Base-by-base conservation (phyloP, 2,113 vertebrate genomes). In the Leuciscus idus region DNA sequence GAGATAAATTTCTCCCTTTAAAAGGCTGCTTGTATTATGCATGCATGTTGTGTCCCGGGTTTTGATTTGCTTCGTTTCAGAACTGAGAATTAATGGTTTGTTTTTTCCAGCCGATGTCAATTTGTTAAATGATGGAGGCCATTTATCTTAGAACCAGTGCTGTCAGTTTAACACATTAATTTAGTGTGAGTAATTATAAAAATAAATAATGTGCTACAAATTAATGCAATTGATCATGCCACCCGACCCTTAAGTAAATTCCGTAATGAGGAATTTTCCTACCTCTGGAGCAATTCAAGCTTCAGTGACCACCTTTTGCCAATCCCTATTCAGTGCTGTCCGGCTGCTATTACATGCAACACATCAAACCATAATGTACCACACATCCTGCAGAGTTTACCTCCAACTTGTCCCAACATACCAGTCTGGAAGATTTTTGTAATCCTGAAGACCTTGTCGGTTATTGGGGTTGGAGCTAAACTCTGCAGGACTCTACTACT, bases 1-100 rank as follows among this genome's bases (percentile, higher is more conserved):
- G 26, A 73, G 74, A 83, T 72, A 28, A 23, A 36, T 46, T 48
- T 79, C 39, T 57, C 50, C 76, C 43, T 62, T 72, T 83, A 72
- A 33, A 33, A 61, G 48, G 33, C 12, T 61, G 52, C 39, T 68
- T 61, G 48, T 85, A 66, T 80, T 80, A 17, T 46, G 33, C 33
- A 80, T 80, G 33, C 55, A 62, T 46, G 28, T 13, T 78, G 76
- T 80, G 78, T 80, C 21, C 36, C 0, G 12, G 33, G 57, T 36
- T 80, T 80, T 62, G n/a, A 26, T 43, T 26, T 62, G 21, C 78
- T 79, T 59, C 4, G 0, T 78, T 78, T 33, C 46, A 61, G 77
- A 43, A 61, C 33, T 77, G 17, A 77, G 26, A 30, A 55, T 77
- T 77, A 55, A 77, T 77, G 28, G 48, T 77, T 52, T 12, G 28